These are phyloP conservation scores for Nylanderia fulva DNA, from an alignment of 1,140 invertebrate genomes.

Conservation along the genomic window DNA sequence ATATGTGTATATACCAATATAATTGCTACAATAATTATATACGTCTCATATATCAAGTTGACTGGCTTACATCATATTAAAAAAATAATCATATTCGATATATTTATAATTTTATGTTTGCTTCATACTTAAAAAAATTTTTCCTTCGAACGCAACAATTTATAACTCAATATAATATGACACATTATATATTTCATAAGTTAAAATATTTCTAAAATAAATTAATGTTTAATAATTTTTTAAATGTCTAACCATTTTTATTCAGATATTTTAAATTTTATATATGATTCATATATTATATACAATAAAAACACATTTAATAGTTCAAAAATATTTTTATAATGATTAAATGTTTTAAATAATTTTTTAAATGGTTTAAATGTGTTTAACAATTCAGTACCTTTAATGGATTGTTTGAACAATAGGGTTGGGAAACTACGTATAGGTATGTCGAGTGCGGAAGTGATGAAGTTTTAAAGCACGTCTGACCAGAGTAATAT, in stretches of 20 bases:
- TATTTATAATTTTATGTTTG: neutral
- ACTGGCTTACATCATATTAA: neutral
- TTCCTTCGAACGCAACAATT: neutral
- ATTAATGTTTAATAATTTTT: too few species aligned
- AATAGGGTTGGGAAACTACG: neutral
- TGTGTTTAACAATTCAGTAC: too few species aligned
- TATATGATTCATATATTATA: too few species aligned
- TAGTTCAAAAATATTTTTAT: too few species aligned
- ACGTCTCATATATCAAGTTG: neutral
- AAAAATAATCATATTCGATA: slow-evolving; percentile 6
- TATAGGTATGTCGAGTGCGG: neutral
- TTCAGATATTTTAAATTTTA: neutral
- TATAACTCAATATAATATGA: too few species aligned
- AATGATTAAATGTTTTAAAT: too few species aligned
- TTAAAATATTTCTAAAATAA: too few species aligned
- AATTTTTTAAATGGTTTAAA: too few species aligned
- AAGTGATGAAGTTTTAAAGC: slow-evolving; percentile 14
- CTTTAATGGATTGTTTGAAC: too few species aligned
- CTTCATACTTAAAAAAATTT: neutral
- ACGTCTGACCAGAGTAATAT: neutral
- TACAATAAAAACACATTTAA: too few species aligned
- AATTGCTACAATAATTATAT: slow-evolving; percentile 24
- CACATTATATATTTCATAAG: too few species aligned
- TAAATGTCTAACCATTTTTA: too few species aligned
- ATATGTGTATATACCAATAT: slow-evolving; percentile 7